These are phyloP conservation scores for Larimichthys crocea DNA, from an alignment of 2,113 vertebrate genomes.

Conservation along the genomic window DNA sequence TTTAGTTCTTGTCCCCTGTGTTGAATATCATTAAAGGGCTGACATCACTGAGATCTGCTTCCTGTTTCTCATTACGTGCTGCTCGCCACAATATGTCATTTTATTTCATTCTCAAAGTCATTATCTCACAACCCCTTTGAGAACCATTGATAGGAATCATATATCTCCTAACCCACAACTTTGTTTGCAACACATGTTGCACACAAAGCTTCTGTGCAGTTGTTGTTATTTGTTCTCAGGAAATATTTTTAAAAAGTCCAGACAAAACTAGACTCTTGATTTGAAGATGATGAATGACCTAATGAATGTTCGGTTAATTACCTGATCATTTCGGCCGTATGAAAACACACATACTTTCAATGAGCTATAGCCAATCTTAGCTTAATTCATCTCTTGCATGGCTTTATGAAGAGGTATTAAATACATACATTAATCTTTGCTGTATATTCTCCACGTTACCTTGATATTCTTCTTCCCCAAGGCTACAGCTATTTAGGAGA, in stretches of 20 bases:
- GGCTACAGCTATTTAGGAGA: neutral
- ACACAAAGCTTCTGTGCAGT: neutral
- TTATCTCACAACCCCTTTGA: too few species aligned
- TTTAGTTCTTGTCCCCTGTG: too few species aligned
- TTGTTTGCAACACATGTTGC: neutral
- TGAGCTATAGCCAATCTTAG: constrained; percentile 29
- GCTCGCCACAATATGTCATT: too few species aligned
- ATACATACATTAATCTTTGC: constrained; percentile 54
- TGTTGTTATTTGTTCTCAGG: neutral
- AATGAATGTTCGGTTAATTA: constrained; percentile 19
- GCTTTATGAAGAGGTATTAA: constrained; percentile 28
- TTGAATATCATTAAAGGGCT: too few species aligned
- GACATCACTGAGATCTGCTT: too few species aligned
- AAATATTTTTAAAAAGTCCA: neutral
- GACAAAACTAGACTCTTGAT: neutral
- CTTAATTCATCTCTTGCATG: constrained; percentile 32
- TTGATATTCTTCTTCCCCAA: constrained; percentile 26
- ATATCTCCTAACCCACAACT: neutral
- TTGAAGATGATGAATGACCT: constrained; percentile 23
- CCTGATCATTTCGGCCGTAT: neutral
- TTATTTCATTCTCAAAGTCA: too few species aligned
- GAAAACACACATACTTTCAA: constrained; percentile 29
- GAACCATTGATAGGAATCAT: neutral
- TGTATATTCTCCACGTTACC: neutral
- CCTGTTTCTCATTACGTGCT: too few species aligned